Base-by-base conservation (phyloP, 2,113 vertebrate genomes). In the human (Homo sapiens) region DNA sequence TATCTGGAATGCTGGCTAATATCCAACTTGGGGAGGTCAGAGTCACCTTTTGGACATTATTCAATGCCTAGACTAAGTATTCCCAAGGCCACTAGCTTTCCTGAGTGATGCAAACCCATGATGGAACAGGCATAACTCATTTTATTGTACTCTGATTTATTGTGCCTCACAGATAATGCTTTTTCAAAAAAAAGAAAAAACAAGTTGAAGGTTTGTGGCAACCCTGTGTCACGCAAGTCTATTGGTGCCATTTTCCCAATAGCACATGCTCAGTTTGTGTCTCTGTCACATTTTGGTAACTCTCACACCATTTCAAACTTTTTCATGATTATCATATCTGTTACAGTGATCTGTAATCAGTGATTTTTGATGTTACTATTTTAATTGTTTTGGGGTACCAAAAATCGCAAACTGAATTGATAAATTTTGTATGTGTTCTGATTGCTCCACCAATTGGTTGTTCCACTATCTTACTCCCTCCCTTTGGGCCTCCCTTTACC, bases 41-140 rank as follows among this genome's bases (percentile, higher is more conserved):
- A 94, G 35, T 85, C 70, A 92, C 45, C 20, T 27, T 95, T 48
- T 72, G 79, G 66, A 79, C 45, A 93, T 94, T 66, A 68, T 90
- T 85, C 89, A 90, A 95, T 66, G 32, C 7, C 8, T 57, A 78
- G 27, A 85, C 22, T 66, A 95, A 85, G 32, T 86, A 59, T 89
- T 40, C 30, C n/a, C 38, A 27, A 82, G 18, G 20, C 84, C 38
- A 32, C 32, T 80, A 68, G 66, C 8, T 91, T 88, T 90, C 11
- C 82, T 73, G 27, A 82, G 45, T 66, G 59, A 55, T 70, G 17
- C 38, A 73, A 87, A 97, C 59, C 70, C 81, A 85, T 64, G 52
- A 61, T 68, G 25, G 20, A 8, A 76, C 27, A 76, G 43, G 23
- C 38, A 43, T 27, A 75, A 40, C 40, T 75, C 16, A 8, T 48